phyloP scores from a whole-genome alignment of 2,888 invertebrate species.

The Junonia oenone region DNA sequence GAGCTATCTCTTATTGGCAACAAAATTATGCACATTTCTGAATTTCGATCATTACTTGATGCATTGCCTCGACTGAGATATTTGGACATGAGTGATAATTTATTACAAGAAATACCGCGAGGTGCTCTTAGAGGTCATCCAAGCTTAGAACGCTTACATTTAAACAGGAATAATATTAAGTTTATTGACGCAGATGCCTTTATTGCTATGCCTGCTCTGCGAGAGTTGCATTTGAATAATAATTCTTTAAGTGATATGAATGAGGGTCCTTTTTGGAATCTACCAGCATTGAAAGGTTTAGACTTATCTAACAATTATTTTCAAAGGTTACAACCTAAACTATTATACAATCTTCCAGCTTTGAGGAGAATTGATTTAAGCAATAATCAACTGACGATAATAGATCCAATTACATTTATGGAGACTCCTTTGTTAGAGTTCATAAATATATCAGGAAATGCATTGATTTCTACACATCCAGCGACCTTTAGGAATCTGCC shows the following conservation, averaged over 20 bases:
- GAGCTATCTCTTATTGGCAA: conserved; percentile 88
- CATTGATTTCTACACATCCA: conserved; percentile 84
- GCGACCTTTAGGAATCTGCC: conserved; percentile 87
- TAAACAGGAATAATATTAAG: conserved; percentile 88
- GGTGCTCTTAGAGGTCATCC: conserved; percentile 89
- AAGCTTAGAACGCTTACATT: conserved; percentile 87
- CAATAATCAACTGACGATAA: conserved; percentile 83
- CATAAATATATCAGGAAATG: conserved; percentile 88
- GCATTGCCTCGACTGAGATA: conserved; percentile 87
- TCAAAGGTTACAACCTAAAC: conserved; percentile 83
- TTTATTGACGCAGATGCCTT: conserved; percentile 89
- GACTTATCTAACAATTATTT: conserved; percentile 89
- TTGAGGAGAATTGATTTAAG: conserved; percentile 88
- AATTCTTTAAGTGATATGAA: conserved; percentile 88
- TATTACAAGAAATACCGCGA: conserved; percentile 86
- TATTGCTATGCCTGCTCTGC: conserved; percentile 89
- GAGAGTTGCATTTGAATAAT: conserved; percentile 89
- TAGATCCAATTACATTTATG: conserved; percentile 87
- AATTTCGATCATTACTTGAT: conserved; percentile 86
- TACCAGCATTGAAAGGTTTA: conserved; percentile 90
- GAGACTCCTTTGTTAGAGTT: conserved; percentile 87
- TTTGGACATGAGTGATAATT: conserved; percentile 89
- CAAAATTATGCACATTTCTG: conserved; percentile 86
- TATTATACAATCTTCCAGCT: conserved; percentile 87
- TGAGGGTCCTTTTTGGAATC: conserved; percentile 89